Base-by-base conservation (phyloP, 1,140 invertebrate species). In the Drosophila nebulosa region DNA sequence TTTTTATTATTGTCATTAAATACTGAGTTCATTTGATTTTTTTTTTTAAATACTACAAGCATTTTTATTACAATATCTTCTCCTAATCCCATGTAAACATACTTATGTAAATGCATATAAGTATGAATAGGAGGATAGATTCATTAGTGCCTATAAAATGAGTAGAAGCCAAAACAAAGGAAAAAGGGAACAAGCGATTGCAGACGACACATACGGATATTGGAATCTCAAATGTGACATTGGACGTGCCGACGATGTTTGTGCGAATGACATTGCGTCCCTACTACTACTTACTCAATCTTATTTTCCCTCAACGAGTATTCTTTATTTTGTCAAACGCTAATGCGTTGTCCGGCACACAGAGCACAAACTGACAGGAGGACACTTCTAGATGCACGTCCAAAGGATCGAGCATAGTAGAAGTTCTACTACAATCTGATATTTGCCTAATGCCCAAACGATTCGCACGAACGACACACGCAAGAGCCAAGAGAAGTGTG, bases 371-470 rank as follows among this genome's bases (percentile, higher is more conserved):
- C 24, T 26, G 10, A 27, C 26, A 30, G 14, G 21, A 26, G 22
- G 56, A 35, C 64, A 63, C 74, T 79, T 76, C 79, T 73, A 69
- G 69, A 78, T 78, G 60, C 60, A 55, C 57, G 59, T 66, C 59
- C 64, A 51, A 56, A 39, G 61, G 36, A 55, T n/a, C 9, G 26
- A 52, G 42, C 5, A 6, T 16, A 42, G 14, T 16, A 42, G 39
- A 42, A 21, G 39, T 46, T 46, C 39, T 46, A 7, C 39, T 46
- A 16, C 39, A 46, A 51, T 56, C 39, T 50, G 55, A 52, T 55
- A 73, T 66, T 68, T 22, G 65, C 42, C 69, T 51, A 50, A 83
- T 83, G 78, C 78, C 68, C 80, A 71, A 51, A 64, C 36, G 76
- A 52, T 71, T 74, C 69, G 83, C 61, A 85, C 58, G 61, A 72